A percentile compares a stretch with the other conserved stretches of the same genome.
Conservation (phyloP, 2,888 invertebrate genomes). For the Teleiodes luculella region DNA sequence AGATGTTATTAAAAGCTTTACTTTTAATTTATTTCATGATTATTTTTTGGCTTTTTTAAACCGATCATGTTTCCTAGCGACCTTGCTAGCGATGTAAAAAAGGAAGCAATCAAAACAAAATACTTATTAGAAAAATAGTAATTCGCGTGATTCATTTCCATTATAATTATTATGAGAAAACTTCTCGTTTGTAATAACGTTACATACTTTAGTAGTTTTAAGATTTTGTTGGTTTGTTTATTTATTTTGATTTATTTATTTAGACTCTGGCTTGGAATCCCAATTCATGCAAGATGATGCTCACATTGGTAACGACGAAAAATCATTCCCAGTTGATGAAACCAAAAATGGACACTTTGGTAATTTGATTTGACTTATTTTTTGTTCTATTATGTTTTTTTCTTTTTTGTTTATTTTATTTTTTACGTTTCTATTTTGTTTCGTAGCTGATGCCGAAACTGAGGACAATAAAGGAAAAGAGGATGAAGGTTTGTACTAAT, state of each 20-base stretch:
- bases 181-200: too few relatives aligned
- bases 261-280: conserved; percentile 83
- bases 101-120: too few relatives aligned
- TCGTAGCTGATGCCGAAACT: conserved; percentile 66
- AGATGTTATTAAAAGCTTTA: too few relatives aligned
- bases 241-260: conserved; percentile 29
- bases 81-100: too few relatives aligned
- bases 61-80: too few relatives aligned
- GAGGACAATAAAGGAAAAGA: conserved; percentile 57
- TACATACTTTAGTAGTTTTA: neutral
- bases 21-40: too few relatives aligned
- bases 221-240: neutral
- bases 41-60: too few relatives aligned
- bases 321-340: conserved; percentile 67
- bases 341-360: conserved; percentile 77
- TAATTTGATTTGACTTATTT: conserved; percentile 46
- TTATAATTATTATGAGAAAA: too few relatives aligned
- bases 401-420: conserved; percentile 32
- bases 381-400: conserved; percentile 12
- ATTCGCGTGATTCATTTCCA: too few relatives aligned
- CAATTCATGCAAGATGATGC: conserved; percentile 79
- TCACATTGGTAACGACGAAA: conserved; percentile 65
- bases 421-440: conserved; percentile 37
- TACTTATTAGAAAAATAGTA: too few relatives aligned
- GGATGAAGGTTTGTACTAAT: conserved; percentile 64